A percentile compares a stretch with the other conserved stretches of the same genome.
phyloP scores from a whole-genome alignment of 2,888 invertebrate species.

The Hetaerina titia region DNA sequence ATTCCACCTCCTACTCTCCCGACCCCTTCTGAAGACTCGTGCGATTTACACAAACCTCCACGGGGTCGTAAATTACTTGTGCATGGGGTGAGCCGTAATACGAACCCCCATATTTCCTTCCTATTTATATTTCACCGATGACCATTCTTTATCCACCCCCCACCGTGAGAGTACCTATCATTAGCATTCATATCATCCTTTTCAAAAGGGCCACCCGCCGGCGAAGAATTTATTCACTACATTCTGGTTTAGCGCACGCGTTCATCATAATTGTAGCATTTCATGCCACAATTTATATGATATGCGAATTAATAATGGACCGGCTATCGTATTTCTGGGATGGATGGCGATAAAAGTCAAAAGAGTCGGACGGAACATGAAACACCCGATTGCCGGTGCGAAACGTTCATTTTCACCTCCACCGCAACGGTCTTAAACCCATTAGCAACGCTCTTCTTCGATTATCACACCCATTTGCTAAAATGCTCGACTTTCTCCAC shows the following conservation, averaged over 20 bases:
- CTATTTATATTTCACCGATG: no score
- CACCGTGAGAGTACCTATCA: neutral
- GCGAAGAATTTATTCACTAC: neutral
- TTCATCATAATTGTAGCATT: neutral
- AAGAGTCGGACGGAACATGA: neutral
- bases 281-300: neutral
- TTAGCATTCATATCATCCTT: neutral
- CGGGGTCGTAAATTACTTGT: neutral
- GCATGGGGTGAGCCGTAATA: neutral
- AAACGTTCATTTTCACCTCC: neutral
- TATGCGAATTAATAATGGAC: constrained; percentile 16
- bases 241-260: neutral
- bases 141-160: neutral
- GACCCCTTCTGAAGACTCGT: neutral
- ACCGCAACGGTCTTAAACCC: neutral
- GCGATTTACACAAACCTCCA: neutral
- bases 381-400: neutral
- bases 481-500: neutral
- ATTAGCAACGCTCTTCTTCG: neutral
- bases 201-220: neutral
- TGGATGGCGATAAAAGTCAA: neutral
- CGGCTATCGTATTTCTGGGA: neutral
- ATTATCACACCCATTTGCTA: neutral
- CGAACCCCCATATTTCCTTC: neutral
- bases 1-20: neutral